Base-by-base conservation (phyloP, 1,140 invertebrate species). In the Notospermus geniculatus region DNA sequence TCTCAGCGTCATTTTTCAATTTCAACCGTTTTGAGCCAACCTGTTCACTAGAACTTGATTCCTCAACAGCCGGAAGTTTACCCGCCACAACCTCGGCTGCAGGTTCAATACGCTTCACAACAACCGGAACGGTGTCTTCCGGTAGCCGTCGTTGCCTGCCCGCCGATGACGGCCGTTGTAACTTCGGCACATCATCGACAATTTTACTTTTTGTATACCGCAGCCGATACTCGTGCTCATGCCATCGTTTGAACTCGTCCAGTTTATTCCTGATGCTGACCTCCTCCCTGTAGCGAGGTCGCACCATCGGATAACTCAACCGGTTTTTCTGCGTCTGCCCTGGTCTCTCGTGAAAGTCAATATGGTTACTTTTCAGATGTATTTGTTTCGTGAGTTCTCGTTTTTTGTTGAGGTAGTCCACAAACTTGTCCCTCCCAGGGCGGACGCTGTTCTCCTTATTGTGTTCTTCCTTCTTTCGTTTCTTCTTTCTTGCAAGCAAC, bases 251-350 rank as follows among this genome's bases (percentile, higher is more conserved):
- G 39, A 72, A 74, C 53, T 71, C 66, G 50, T 74, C 72, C n/a
- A 74, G 72, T 65, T 74, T 72, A 50, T 72, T 71, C 17, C 70
- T 46, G 30, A 74, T 71, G 13, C 67, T 68, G 54, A 71, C 67
- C 46, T 61, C 62, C 57, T 73, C 71, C 25, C 70, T 62, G 13
- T 27, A 27, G 9, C 25, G n/a, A 59, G 17, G 60, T 61, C n/a
- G 59, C 59, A 17, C 43, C 61, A 15, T 59, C 55, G 11, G 27
- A 52, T 27, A 23, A 43, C 29, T 57, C 17, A 19, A 13, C 13
- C 63, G 43, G 11, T 39, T 54, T 55, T 43, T 50, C 41, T 57
- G 63, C 13, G 61, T 60, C 60, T 62, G 56, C 13, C 70, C 68
- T 7, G 64, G 27, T 15, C 71, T 54, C 53, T 68, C 60, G 11